Evolutionary conservation across 2,888 invertebrate species (phyloP).

Genomic region (Mythimna lalbum): DNA sequence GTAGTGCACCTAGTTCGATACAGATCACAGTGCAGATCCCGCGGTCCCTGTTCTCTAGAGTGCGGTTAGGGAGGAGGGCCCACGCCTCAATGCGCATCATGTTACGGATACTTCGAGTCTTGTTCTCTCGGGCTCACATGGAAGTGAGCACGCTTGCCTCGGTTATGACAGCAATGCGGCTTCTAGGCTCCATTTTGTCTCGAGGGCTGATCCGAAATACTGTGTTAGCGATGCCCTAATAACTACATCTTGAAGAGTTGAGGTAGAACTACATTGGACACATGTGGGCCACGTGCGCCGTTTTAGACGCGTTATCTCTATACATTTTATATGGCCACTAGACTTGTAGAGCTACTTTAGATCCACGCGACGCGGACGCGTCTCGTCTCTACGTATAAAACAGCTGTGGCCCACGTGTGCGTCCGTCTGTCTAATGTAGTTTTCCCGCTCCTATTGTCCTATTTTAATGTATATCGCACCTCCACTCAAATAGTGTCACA

Average conservation of each 20-base stretch:
- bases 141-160: not conserved
- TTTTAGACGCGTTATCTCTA: no score
- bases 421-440: no score
- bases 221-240: no score
- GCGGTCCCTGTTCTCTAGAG: not conserved
- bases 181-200: conserved; percentile 4
- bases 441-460: not conserved
- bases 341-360: no score
- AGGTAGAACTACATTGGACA: no score
- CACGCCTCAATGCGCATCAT: not conserved
- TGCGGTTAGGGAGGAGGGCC: conserved; percentile 4
- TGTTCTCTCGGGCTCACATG: conserved; percentile 8
- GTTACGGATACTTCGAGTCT: conserved; percentile 11
- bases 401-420: no score
- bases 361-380: no score
- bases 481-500: no score
- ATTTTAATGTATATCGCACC: not conserved
- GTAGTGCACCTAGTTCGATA: not conserved
- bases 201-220: no score
- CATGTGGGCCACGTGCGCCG: no score
- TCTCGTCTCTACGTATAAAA: no score
- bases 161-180: not conserved
- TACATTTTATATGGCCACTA: no score
- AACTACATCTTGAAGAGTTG: not conserved
- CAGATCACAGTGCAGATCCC: not conserved